These are phyloP conservation scores for Trogon surrucura DNA, from an alignment of 2,113 vertebrate genomes.

Conservation along the genomic window DNA sequence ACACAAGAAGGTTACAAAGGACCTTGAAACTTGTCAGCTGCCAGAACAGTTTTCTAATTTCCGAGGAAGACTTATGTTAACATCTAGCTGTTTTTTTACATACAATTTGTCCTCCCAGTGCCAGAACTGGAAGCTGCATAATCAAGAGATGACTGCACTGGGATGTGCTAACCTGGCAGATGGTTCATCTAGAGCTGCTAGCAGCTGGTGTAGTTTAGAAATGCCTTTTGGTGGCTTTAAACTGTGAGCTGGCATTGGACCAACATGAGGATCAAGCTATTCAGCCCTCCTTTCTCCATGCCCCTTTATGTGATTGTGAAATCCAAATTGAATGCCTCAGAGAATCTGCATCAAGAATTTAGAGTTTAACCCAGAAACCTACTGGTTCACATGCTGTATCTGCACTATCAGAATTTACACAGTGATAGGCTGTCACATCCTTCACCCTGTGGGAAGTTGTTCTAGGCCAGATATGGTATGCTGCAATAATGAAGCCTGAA, in stretches of 20 bases:
- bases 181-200: neutral
- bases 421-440: neutral
- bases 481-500: neutral
- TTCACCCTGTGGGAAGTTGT: neutral
- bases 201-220: slow-evolving; percentile 13
- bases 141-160: neutral
- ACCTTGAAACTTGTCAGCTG: neutral
- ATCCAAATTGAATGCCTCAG: neutral
- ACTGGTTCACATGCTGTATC: neutral
- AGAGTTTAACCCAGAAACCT: neutral
- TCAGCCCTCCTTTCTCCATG: neutral
- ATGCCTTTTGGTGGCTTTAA: neutral
- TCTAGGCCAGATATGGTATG: neutral
- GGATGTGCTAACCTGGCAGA: neutral
- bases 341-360: neutral
- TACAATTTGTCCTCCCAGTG: neutral
- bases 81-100: neutral
- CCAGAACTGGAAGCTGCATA: neutral
- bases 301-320: neutral
- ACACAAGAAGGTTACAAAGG: neutral
- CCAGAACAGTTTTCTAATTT: neutral
- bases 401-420: neutral
- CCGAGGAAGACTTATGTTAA: neutral
- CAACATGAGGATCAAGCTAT: neutral
- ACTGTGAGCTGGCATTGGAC: neutral